A percentile compares a stretch with the other conserved stretches of the same genome.
Evolutionary conservation across 2,888 invertebrate species (phyloP).

Genomic region (Dryobotodes eremita): DNA sequence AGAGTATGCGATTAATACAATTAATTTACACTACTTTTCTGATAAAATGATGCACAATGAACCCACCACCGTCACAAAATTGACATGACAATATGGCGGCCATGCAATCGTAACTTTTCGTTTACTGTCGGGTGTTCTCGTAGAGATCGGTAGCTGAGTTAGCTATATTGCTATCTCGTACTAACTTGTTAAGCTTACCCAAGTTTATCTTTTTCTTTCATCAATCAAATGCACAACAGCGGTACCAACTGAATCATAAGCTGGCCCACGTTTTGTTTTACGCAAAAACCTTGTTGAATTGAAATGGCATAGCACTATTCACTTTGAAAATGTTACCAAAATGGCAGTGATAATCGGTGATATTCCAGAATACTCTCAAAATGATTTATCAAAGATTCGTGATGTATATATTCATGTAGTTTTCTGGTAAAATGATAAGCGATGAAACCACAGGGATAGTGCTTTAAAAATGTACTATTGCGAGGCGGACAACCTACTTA

Average conservation of each 20-base stretch:
- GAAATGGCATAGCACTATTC: not conserved
- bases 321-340: not conserved
- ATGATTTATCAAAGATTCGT: not conserved
- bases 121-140: conserved; percentile 68
- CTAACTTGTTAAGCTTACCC: conserved; percentile 21
- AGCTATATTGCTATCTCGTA: conserved; percentile 66
- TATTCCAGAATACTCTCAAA: not conserved
- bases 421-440: not conserved
- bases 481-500: too few relatives aligned
- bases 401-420: not conserved
- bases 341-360: not conserved
- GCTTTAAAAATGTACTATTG: not conserved
- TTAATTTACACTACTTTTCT: conserved; percentile 71
- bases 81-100: conserved; percentile 89
- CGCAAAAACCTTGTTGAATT: conserved; percentile 18
- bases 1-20: conserved; percentile 71
- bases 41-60: conserved; percentile 75
- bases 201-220: conserved; percentile 59
- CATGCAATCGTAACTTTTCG: conserved; percentile 76
- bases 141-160: conserved; percentile 10
- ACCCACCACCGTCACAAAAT: conserved; percentile 82
- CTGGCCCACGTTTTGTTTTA: conserved; percentile 62
- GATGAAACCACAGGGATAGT: not conserved
- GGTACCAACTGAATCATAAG: conserved; percentile 65
- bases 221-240: conserved; percentile 43